Base-by-base conservation (phyloP, 2,113 vertebrate species). In the Spheniscus mendiculus region DNA sequence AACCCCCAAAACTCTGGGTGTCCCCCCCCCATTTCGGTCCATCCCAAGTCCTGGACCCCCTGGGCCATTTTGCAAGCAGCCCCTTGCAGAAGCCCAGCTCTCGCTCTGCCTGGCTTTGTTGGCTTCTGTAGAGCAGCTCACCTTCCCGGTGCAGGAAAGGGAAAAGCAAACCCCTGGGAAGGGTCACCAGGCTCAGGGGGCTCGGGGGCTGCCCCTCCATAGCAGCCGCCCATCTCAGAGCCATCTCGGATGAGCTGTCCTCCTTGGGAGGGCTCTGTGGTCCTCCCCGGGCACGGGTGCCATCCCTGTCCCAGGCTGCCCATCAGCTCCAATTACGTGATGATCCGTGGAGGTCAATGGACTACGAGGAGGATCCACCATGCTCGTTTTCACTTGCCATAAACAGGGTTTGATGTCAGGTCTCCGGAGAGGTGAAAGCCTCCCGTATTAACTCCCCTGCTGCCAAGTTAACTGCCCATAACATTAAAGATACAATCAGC, bases 401-500 rank as follows among this genome's bases (percentile, higher is more conserved):
- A 11, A 78, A 15, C 34, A n/a, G 55, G 50, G 66, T 8, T 94
- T 74, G 84, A 76, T 93, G 87, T 66, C 92, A 79, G 71, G 61
- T 77, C 93, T 71, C 61, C 0, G 0, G 59, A 81, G 88, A 94
- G 83, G 40, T 74, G 83, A 83, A 52, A 80, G 73, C 77, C 80
- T 89, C 78, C 61, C 10, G 5, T 83, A 65, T 82, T 83, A 58
- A 80, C 90, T 95, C 89, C 94, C 94, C 67, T n/a, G 70, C 95
- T 91, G 71, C 96, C 79, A 36, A 93, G 96, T 97, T 97, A 97
- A 96, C 97, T 96, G 89, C 84, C 96, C 93, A 83, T 84, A 96
- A 88, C 95, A 82, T 82, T 88, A 87, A 83, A 79, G 87, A 89
- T 87, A 95, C 87, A 73, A 97, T 97, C 96, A 90, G 94, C 92